These are phyloP conservation scores for Oceanodroma tethys DNA, from an alignment of 2,113 vertebrate species.

Conservation along the genomic window DNA sequence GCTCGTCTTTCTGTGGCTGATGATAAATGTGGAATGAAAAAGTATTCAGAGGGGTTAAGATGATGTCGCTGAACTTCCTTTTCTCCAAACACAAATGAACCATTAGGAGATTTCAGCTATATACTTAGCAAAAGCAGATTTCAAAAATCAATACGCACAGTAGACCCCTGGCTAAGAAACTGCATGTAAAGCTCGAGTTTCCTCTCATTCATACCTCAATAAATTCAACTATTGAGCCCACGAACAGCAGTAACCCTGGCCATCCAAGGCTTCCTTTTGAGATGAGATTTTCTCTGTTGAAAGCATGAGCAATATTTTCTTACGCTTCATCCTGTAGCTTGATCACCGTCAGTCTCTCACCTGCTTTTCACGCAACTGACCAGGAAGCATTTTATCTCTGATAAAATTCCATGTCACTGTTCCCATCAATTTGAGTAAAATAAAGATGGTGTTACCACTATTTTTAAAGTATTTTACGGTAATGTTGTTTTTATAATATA, in stretches of 20 bases:
- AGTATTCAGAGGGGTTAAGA: background rate
- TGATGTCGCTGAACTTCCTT: background rate
- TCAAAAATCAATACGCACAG: background rate
- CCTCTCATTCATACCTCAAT: background rate
- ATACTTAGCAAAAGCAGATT: background rate
- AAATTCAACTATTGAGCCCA: background rate
- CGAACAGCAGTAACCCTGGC: background rate
- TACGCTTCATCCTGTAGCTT: background rate
- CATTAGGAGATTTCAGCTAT: background rate
- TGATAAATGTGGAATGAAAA: background rate
- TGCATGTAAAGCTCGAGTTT: background rate
- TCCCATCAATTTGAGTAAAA: background rate
- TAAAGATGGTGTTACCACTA: rapidly evolving
- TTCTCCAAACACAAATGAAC: background rate
- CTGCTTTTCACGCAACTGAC: background rate
- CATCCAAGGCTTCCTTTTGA: background rate
- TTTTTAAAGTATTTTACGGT: background rate
- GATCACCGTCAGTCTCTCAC: background rate
- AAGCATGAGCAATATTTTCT: background rate
- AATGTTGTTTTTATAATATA: background rate
- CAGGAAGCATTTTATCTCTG: background rate
- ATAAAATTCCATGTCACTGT: background rate
- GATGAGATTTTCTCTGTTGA: background rate
- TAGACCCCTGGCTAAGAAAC: background rate
- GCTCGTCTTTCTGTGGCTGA: background rate